Evolutionary conservation across 1,140 invertebrate genomes (phyloP).

Genomic region (Drosophila chauvacae): DNA sequence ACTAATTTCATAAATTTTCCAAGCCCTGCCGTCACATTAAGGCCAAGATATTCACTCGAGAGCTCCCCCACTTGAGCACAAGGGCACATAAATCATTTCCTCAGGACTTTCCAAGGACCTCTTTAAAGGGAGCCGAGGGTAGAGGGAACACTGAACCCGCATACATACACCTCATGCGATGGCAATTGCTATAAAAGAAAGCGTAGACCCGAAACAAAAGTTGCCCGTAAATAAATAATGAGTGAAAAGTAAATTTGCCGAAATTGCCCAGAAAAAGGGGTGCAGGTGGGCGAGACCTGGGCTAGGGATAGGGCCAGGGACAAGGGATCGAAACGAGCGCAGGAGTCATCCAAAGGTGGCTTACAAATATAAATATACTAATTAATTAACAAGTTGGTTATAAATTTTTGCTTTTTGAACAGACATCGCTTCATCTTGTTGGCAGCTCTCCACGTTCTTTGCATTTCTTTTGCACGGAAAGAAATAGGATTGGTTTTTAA

Average conservation of each 20-base stretch:
- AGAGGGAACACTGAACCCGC: conserved; percentile 17
- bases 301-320: not conserved
- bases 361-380: conserved; percentile 45
- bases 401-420: conserved; percentile 47
- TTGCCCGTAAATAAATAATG: conserved; percentile 68
- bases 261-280: conserved; percentile 23
- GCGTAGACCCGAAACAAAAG: conserved; percentile 48
- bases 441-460: conserved; percentile 11
- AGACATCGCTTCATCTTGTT: conserved; percentile 19
- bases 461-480: conserved; percentile 18
- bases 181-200: conserved; percentile 54
- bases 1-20: conserved; percentile 49
- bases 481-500: not conserved
- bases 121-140: not conserved
- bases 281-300: not conserved
- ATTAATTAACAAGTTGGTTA: conserved; percentile 66
- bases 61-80: not conserved
- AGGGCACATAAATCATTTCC: conserved; percentile 64
- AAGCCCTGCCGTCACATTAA: conserved; percentile 10
- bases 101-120: conserved; percentile 6
- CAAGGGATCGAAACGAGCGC: not conserved
- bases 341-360: conserved; percentile 33
- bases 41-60: conserved; percentile 7
- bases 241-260: conserved; percentile 57
- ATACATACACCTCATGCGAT: conserved; percentile 31